Base-by-base conservation (phyloP, 37 sponge, comb jelly and placozoan genomes). In the Chondrilla cf. caribensis region DNA sequence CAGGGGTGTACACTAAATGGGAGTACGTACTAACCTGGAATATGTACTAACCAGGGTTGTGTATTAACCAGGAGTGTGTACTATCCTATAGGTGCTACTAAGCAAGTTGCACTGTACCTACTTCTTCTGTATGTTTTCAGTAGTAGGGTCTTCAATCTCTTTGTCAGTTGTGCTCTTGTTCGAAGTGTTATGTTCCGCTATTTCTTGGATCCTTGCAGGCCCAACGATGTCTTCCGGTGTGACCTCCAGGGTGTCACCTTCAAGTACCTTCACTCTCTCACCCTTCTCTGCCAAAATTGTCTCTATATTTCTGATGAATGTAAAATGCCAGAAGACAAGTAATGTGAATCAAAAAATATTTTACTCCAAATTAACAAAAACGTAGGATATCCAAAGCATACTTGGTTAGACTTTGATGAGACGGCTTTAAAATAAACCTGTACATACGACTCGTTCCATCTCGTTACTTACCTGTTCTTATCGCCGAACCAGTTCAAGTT, bases 401-500 rank as follows among this genome's bases (percentile, higher is more conserved):
- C 17, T 19, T 17, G 11, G 57, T 55, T 11, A 55, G n/a, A n/a
- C n/a, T n/a, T n/a, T n/a, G n/a, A n/a, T n/a, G n/a, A n/a, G n/a
- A n/a, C n/a, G n/a, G n/a, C n/a, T n/a, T n/a, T n/a, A n/a, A n/a
- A n/a, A n/a, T n/a, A n/a, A n/a, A n/a, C n/a, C n/a, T n/a, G n/a
- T n/a, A n/a, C n/a, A n/a, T n/a, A n/a, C n/a, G n/a, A n/a, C n/a
- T n/a, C n/a, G n/a, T n/a, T n/a, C n/a, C n/a, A n/a, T 47, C 6
- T 11, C 51, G 11, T 6, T 47, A 43, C 85, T 51, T 59, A 89
- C 89, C 26, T 78, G 65, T 86, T 88, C 42, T 78, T 70, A 31
- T 90, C 79, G 11, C 75, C 58, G 43, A 96, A 96, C 97, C 97
- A 96, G 26, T 87, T 91, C 72, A 93, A 66, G 68, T 96, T 96